Evolutionary conservation across 2,888 invertebrate species (phyloP).

Genomic region (Ischnura elegans): DNA sequence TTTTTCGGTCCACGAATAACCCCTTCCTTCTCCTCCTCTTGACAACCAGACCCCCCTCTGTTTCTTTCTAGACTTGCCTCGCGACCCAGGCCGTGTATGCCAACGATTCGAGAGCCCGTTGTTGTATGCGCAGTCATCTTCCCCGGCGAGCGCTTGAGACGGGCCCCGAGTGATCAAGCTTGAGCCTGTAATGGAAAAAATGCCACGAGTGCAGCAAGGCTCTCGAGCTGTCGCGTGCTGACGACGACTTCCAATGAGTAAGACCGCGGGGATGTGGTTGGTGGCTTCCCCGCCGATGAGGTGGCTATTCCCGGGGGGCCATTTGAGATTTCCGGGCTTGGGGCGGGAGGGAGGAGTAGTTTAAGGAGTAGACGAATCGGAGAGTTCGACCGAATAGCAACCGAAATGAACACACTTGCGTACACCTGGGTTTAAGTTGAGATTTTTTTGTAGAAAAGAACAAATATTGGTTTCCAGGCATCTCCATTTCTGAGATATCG

Average conservation of each 20-base stretch:
- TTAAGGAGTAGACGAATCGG: too few species aligned
- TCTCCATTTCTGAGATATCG: too few species aligned
- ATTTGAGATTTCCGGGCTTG: too few species aligned
- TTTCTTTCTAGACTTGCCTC: not conserved
- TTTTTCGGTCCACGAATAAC: not conserved
- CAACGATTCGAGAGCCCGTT: not conserved
- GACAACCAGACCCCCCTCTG: not conserved
- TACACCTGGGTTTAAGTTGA: too few species aligned
- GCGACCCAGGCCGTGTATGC: not conserved
- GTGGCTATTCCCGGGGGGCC: too few species aligned
- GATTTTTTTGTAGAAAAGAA: too few species aligned
- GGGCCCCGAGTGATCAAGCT: not conserved
- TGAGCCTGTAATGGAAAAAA: not conserved
- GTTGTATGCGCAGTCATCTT: not conserved
- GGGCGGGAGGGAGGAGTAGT: too few species aligned
- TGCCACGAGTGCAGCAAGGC: not conserved
- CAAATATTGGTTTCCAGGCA: too few species aligned
- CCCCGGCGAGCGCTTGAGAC: slow-evolving; percentile 17
- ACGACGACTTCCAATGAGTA: not conserved
- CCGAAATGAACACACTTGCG: too few species aligned
- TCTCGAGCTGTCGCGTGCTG: not conserved
- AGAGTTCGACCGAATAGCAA: too few species aligned
- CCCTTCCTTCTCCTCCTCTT: not conserved
- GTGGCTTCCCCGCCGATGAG: too few species aligned
- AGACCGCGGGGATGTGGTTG: too few species aligned